phyloP scores from a whole-genome alignment of 2,113 vertebrate species.

The Tupaia chinensis region DNA sequence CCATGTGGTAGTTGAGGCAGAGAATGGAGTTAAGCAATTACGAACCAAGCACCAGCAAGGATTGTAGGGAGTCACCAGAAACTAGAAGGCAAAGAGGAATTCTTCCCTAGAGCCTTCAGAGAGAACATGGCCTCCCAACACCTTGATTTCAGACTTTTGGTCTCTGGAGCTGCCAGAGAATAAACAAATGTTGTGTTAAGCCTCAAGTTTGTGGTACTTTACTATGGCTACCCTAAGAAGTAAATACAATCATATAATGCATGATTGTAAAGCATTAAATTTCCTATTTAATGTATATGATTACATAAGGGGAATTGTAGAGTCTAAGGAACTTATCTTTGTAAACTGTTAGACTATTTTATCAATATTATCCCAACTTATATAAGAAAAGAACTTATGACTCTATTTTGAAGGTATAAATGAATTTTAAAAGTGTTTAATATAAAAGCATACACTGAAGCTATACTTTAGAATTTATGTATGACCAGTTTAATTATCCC shows the following conservation, averaged over 20 bases:
- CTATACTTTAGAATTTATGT: neutral
- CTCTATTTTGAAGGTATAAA: neutral
- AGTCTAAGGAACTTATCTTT: neutral
- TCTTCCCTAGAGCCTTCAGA: neutral
- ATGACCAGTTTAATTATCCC: neutral
- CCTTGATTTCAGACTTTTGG: neutral
- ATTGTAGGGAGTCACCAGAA: neutral
- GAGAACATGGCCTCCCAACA: neutral
- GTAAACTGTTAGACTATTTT: neutral
- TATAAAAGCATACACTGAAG: neutral
- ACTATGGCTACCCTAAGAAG: neutral
- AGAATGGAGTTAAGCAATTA: neutral
- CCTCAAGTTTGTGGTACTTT: neutral
- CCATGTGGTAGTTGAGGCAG: no score
- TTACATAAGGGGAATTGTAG: neutral
- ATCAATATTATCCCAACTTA: neutral
- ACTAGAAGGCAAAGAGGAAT: neutral
- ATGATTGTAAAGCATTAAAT: neutral
- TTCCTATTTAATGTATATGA: neutral
- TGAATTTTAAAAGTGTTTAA: neutral
- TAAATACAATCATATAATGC: neutral
- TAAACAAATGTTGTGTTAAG: neutral
- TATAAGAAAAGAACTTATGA: neutral
- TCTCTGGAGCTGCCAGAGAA: neutral
- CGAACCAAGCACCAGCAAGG: neutral